Evolutionary conservation across 2,797 vertebrate genomes (phyloP), one percentile per base, ranked within the genome.

Genomic region (Tiaroga cobitis): DNA sequence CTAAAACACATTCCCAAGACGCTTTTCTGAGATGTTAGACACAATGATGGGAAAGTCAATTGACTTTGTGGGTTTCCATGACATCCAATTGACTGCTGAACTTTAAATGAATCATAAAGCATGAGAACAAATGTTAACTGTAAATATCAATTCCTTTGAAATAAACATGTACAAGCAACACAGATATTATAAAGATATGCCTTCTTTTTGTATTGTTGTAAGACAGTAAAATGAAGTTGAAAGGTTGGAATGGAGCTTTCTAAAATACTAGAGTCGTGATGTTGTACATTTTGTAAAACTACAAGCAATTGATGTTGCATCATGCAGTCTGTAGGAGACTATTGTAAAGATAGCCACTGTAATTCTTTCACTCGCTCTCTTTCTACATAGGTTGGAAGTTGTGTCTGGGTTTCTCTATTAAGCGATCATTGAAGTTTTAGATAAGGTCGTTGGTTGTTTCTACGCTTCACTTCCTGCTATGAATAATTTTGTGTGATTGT

Each of bases 401-500:
- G 76, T 69, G 68, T 19, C 77, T 90, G 89, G 90, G 88, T 73
- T 82, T 84, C 85, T 83, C 86, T 89, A 92, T 92, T 90, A 93
- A 85, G 84, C 89, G 80, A 87, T 73, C 65, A 61, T 79, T 9
- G n/a, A 83, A 80, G 74, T 80, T 86, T 67, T 21, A 67, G 80
- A 54, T 29, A 61, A 77, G 86, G 91, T 85, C 34, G 41, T 88
- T 91, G 92, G 91, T 93, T 92, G 93, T 92, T 93, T 92, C 37
- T 89, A 84, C 83, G 69, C 88, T 89, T 88, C 67, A 26, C 88
- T 88, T 89, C 69, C 86, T 87, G 83, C 91, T 89, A 91, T 91
- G 89, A 85, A 87, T 88, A 89, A 90, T 92, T 94, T 90, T 89
- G 81, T 83, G 92, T 91, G 83, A 92, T 92, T 90, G 90, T 89